Conservation (phyloP, 1,140 invertebrate genomes). For the Drosophila cardini region DNA sequence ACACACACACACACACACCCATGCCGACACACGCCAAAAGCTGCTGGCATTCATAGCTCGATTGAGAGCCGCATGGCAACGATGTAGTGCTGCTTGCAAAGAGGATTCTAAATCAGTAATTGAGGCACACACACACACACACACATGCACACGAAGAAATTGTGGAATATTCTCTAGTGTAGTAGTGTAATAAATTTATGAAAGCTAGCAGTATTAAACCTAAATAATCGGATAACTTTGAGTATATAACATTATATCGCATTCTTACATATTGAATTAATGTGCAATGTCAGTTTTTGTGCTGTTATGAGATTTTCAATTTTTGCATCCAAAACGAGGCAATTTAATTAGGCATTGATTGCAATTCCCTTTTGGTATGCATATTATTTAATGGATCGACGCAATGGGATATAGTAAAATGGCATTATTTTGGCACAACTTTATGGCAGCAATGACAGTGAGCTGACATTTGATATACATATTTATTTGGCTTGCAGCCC, state of each 20-base stretch:
- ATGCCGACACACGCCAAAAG: conserved; percentile 4
- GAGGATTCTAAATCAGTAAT: conserved; percentile 57
- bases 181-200: conserved; percentile 1
- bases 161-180: not conserved
- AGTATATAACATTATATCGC: conserved; percentile 22
- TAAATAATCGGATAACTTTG: not conserved
- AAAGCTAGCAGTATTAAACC: too few relatives aligned
- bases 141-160: not conserved
- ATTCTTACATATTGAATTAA: conserved; percentile 37
- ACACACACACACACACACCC: not conserved
- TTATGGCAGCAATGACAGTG: conserved; percentile 23
- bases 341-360: conserved; percentile 72
- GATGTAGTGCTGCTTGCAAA: not conserved
- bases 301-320: conserved; percentile 40
- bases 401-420: conserved; percentile 22
- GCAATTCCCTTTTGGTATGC: conserved; percentile 24
- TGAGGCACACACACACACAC: conserved; percentile 14
- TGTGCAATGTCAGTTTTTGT: conserved; percentile 32
- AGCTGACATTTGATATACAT: conserved; percentile 63
- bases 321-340: conserved; percentile 51
- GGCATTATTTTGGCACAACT: conserved; percentile 26
- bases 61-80: conserved; percentile 28
- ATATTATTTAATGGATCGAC: conserved; percentile 32
- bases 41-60: conserved; percentile 60
- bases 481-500: conserved; percentile 47